A percentile compares a stretch with the other conserved stretches of the same genome.
phyloP scores from a whole-genome alignment of 2,888 invertebrate genomes.

The Trachelus iudaicus region DNA sequence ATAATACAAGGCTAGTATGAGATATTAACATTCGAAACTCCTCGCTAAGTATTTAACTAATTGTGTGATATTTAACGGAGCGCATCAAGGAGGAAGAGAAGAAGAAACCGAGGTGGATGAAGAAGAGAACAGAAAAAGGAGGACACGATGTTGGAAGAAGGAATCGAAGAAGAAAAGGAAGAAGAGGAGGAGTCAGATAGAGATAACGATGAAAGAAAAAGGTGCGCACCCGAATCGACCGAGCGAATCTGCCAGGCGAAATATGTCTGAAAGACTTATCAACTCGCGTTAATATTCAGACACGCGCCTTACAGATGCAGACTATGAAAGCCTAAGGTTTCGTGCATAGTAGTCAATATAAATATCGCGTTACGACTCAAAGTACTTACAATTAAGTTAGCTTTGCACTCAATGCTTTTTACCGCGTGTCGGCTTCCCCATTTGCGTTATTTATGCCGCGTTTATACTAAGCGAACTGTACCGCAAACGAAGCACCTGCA shows the following conservation, averaged over 20 bases:
- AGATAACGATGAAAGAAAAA: background rate
- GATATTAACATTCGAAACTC: background rate
- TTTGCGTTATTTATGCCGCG: slow-evolving; percentile 33
- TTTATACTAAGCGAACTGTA: slow-evolving; percentile 24
- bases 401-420: slow-evolving; percentile 25
- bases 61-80: background rate
- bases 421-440: slow-evolving; percentile 38
- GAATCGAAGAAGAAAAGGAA: background rate
- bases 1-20: background rate
- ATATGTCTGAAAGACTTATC: background rate
- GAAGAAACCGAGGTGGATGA: background rate
- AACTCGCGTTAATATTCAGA: background rate
- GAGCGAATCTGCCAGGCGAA: background rate
- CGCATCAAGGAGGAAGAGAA: background rate
- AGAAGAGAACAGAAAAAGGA: background rate
- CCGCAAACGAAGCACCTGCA: slow-evolving; percentile 37
- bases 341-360: slow-evolving; percentile 31
- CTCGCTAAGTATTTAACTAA: background rate
- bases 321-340: background rate
- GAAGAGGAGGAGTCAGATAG: background rate
- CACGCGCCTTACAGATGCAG: background rate
- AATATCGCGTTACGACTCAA: slow-evolving; percentile 35
- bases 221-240: background rate
- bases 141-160: background rate
- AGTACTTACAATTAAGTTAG: slow-evolving; percentile 40